Base-by-base conservation (phyloP, 1,140 invertebrate genomes). In the Chlorops oryzae region DNA sequence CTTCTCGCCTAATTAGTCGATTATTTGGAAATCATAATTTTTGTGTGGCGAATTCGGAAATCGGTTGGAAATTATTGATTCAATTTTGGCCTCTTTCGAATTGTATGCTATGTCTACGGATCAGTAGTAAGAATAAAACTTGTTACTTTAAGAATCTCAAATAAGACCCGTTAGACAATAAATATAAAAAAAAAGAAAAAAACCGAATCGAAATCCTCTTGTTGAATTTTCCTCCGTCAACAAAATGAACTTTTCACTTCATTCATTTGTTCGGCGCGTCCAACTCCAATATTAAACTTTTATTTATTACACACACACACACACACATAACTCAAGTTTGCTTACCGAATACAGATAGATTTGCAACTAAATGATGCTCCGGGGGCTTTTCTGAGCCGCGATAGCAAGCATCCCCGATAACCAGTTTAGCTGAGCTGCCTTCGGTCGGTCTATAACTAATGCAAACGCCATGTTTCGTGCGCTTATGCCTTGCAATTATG, bases 401-500 rank as follows among this genome's bases (percentile, higher is more conserved):
- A 55, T 70, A 69, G 44, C 70, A 72, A 47, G 65, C 65, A 58
- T 72, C 70, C 27, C 70, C 70, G 20, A 71, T 59, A 5, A 71
- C 63, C 50, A 70, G 46, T 52, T 65, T 65, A 37, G 65, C 63
- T 6, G 61, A 44, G 12, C 53, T 67, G 21, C 60, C 60, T 45
- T 72, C 70, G 13, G 62, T 61, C 15, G 65, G 65, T 28, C 59
- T 43, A 52, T 72, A 72, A 24, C 58, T 72, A n/a, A 72, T 60
- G 35, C 70, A 72, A n/a, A 72, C 69, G 21, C 65, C 69, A 35
- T 72, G 70, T 51, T 67, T 76, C 21, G 68, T 73, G 51, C 77
- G 78, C 46, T 83, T 68, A 42, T 83, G 83, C 22, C 82, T 79
- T 13, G 86, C 85, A 56, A 90, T 85, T 54, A 90, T 78, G 70